Evolutionary conservation across 2,797 vertebrate species (phyloP), one percentile per base, ranked within the genome.

Genomic region (Remorina albescens): DNA sequence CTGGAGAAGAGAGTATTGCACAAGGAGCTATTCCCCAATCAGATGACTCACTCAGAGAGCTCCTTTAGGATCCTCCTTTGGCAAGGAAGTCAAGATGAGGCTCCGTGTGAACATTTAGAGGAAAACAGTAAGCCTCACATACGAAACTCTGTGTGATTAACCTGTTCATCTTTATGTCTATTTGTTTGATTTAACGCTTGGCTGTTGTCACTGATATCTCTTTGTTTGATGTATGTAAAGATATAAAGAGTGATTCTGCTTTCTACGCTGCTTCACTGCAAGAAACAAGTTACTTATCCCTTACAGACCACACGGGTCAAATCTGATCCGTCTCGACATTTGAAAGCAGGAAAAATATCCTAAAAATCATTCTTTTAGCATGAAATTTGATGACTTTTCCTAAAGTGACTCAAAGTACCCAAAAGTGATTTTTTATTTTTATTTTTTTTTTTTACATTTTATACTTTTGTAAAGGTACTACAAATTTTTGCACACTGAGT

Each of bases 41-140:
- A 81, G 56, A 86, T 88, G 84, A 89, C 37, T 88, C 85, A 90
- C 54, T 59, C 47, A 42, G 32, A 36, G 55, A 8, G 25, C 42
- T 55, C 12, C 59, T 57, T 8, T 66, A 32, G 76, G 47, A 64
- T 59, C 28, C 63, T n/a, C n/a, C n/a, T n/a, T n/a, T 55, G 37
- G 23, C 49, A 57, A 74, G 19, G 67, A 41, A 71, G 13, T 56
- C 23, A 34, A 1, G 34, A 77, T 36, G 59, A 57, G 21, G 23
- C 19, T 34, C 4, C 6, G 19, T 21, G 25, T 61, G 39, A 71
- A 69, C 34, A 18, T 18, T 62, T 8, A 54, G n/a, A 58, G 30
- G 39, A 42, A 62, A 51, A 71, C 16, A 1, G 8, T 55, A 39
- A 57, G 46, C 34, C 25, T 28, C 21, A 42, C 12, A 63, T 26